Evolutionary conservation across 2,113 vertebrate species (phyloP), one percentile per base, ranked within the genome.

Genomic region (Galemys pyrenaicus): DNA sequence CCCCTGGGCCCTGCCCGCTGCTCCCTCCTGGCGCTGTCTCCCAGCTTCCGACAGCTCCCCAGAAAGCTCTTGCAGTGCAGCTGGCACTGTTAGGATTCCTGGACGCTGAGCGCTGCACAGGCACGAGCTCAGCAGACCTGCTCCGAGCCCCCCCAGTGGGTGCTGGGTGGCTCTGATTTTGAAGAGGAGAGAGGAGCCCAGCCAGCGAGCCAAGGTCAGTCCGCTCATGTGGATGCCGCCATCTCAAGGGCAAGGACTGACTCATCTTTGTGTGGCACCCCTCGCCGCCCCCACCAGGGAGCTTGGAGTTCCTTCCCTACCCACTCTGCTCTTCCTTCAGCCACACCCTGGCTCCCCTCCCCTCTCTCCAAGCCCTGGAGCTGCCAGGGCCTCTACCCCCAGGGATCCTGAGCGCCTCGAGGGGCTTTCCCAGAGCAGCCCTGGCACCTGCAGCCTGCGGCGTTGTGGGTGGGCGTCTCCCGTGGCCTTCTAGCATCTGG

Each of bases 1-100:
- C n/a, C n/a, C n/a, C n/a, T n/a, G n/a, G n/a, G n/a, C n/a, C 15
- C 1, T 3, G 4, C 6, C 10, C 32, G 4, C 32, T 22, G 39
- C 37, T 30, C 26, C 24, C 2, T 9, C 17, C 62, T 28, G 1
- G 8, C 16, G 46, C 35, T 9, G 30, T 35, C 30, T 70, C 20
- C 35, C 56, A 54, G 35, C 39, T 20, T 84, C 88, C 81, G 62
- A 86, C 89, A 30, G 20, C 89, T 83, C 44, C 41, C 82, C 3
- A 24, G 41, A 15, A 41, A 91, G 46, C 12, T 9, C 44, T 78
- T 78, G n/a, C n/a, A n/a, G n/a, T n/a, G n/a, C n/a, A n/a, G n/a
- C n/a, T n/a, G n/a, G n/a, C n/a, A n/a, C n/a, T n/a, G n/a, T n/a
- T n/a, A n/a, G n/a, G n/a, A n/a, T n/a, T n/a, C 94, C 54, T 35